phyloP scores from a whole-genome alignment of 92 coral and sea anemone species.

The Zoanthus sansibaricus region DNA sequence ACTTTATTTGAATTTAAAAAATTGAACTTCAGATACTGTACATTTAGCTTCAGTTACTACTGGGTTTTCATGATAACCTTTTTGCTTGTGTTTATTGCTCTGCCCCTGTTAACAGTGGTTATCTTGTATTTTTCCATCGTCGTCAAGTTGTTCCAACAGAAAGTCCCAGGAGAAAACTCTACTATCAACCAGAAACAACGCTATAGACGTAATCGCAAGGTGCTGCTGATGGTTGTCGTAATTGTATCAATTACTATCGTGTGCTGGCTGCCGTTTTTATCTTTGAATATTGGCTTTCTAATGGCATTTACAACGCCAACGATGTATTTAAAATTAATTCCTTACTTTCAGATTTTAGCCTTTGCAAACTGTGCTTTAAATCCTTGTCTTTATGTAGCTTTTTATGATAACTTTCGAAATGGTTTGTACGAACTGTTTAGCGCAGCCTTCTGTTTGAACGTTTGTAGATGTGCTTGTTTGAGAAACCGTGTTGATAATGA shows the following conservation, averaged over 20 bases:
- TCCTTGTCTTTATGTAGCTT: neutral
- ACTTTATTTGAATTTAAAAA: neutral
- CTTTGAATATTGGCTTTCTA: neutral
- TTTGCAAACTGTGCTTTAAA: neutral
- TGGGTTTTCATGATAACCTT: constrained; percentile 23
- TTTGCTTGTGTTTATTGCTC: constrained; percentile 38
- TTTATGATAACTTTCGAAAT: neutral
- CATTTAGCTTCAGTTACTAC: neutral
- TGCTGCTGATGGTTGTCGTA: neutral
- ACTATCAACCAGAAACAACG: neutral
- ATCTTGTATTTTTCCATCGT: neutral
- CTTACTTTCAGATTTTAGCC: neutral
- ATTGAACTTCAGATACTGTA: neutral
- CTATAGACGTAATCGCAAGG: neutral
- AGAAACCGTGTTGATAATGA: neutral
- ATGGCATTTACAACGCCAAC: neutral
- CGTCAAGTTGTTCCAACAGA: neutral
- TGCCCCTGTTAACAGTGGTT: neutral
- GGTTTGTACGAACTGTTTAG: neutral
- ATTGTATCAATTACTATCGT: neutral
- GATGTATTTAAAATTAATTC: too few species aligned
- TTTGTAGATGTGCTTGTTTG: neutral
- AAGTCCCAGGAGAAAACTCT: neutral
- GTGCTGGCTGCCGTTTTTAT: neutral
- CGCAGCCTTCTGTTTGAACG: neutral